These are phyloP conservation scores for Exaiptasia diaphana DNA, from an alignment of 64 coral and sea anemone genomes.

Conservation along the genomic window DNA sequence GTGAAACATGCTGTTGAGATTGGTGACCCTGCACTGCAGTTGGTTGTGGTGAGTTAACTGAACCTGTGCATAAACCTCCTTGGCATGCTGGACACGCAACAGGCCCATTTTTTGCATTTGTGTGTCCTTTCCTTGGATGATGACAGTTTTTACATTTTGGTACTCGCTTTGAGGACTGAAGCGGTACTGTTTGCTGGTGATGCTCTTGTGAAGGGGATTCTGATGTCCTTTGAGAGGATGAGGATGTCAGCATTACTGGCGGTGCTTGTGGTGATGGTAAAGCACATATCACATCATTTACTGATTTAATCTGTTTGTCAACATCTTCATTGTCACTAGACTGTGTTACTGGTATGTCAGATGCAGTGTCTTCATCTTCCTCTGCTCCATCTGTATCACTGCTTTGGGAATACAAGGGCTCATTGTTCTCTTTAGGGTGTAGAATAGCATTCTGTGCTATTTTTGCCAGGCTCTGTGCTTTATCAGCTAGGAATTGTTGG, in stretches of 20 bases:
- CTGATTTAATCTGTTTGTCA: not conserved
- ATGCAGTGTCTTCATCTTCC: not conserved
- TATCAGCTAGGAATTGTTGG: constrained; percentile 6
- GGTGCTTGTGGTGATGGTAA: not conserved
- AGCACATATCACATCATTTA: not conserved
- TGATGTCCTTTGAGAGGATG: not conserved
- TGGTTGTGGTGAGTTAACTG: not conserved
- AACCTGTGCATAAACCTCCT: not conserved
- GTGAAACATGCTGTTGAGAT: too few species aligned
- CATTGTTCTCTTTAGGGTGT: not conserved
- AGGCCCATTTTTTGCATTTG: not conserved
- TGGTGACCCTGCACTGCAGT: too few species aligned
- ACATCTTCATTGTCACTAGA: not conserved
- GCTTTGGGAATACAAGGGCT: not conserved
- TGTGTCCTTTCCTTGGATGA: constrained; percentile 20
- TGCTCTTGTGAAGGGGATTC: too few species aligned
- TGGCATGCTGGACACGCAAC: not conserved
- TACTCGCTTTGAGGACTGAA: too few species aligned
- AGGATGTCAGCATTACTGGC: not conserved
- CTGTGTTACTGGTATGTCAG: not conserved
- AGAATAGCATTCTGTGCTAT: constrained; percentile 28
- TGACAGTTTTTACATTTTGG: not conserved
- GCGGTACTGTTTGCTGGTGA: too few species aligned
- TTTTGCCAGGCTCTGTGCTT: not conserved
- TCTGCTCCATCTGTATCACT: not conserved